A percentile compares a stretch with the other conserved stretches of the same genome.
Evolutionary conservation across 1,140 invertebrate species (phyloP).

Genomic region (Drusus annulatus): DNA sequence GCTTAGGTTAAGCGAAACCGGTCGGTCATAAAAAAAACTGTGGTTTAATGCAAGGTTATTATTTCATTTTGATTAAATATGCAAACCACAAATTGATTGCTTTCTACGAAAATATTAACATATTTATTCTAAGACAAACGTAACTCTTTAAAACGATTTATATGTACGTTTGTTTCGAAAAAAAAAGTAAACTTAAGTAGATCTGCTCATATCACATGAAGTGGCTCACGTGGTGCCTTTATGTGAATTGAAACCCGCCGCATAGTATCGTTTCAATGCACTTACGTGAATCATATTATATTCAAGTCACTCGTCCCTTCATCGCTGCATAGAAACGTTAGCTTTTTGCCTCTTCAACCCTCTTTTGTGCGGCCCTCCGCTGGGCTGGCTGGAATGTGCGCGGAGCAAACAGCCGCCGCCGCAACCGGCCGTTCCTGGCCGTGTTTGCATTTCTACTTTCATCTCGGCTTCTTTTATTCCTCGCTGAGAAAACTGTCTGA

Average conservation of each 20-base stretch:
- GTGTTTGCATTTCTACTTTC: slow-evolving; percentile 52
- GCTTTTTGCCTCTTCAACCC: slow-evolving; percentile 11
- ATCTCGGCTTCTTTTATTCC: slow-evolving; percentile 11
- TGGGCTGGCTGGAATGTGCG: not conserved
- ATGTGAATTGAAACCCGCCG: not conserved
- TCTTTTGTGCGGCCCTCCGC: slow-evolving; percentile 20
- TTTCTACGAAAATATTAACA: too few species aligned
- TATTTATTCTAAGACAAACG: too few species aligned
- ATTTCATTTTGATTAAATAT: too few species aligned
- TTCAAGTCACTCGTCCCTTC: slow-evolving; percentile 6
- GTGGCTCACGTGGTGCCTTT: slow-evolving; percentile 1
- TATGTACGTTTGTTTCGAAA: too few species aligned
- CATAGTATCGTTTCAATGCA: slow-evolving; percentile 9
- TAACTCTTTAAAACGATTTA: too few species aligned
- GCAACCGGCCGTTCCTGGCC: slow-evolving; percentile 16
- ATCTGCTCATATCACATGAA: too few species aligned
- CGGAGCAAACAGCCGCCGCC: not conserved
- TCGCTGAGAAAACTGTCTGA: slow-evolving; percentile 30
- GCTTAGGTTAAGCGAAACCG: too few species aligned
- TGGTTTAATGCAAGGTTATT: too few species aligned
- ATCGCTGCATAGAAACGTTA: not conserved
- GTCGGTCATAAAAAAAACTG: too few species aligned
- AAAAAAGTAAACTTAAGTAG: too few species aligned
- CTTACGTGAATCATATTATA: slow-evolving; percentile 19
- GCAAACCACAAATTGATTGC: too few species aligned